Evolutionary conservation across 1,140 invertebrate genomes (phyloP).

Genomic region (Zaprionus kolodkinae): DNA sequence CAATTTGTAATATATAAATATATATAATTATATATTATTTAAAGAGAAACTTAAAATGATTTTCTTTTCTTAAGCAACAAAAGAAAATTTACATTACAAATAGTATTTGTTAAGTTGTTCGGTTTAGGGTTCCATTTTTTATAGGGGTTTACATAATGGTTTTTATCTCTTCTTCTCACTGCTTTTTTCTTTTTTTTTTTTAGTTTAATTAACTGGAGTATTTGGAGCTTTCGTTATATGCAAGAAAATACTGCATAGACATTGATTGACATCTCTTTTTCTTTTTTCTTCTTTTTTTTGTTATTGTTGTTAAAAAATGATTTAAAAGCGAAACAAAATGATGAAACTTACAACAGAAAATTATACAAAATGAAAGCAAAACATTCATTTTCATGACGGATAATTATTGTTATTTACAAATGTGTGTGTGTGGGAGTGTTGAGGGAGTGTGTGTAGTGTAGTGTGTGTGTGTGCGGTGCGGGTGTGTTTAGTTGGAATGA

Average conservation of each 20-base stretch:
- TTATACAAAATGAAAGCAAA: conserved; percentile 66
- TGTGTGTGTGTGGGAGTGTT: conserved; percentile 22
- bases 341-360: conserved; percentile 68
- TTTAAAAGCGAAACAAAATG: conserved; percentile 38
- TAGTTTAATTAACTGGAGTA: conserved; percentile 43
- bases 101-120: conserved; percentile 23
- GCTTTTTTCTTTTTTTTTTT: conserved; percentile 32
- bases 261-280: background rate
- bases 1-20: conserved; percentile 53
- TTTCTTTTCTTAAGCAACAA: conserved; percentile 37
- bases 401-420: conserved; percentile 75
- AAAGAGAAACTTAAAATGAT: conserved; percentile 49
- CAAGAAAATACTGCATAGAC: conserved; percentile 79
- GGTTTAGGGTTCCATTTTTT: background rate
- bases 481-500: conserved; percentile 62
- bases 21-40: conserved; percentile 52
- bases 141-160: too few species aligned
- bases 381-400: conserved; percentile 71
- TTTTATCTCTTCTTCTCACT: background rate
- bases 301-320: conserved; percentile 42
- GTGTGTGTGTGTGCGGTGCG: conserved; percentile 40
- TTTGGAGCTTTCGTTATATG: conserved; percentile 52
- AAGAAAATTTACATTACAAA: conserved; percentile 39
- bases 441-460: conserved; percentile 6
- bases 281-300: background rate